phyloP scores from a whole-genome alignment of 2,888 invertebrate genomes.

The Allacma fusca region DNA sequence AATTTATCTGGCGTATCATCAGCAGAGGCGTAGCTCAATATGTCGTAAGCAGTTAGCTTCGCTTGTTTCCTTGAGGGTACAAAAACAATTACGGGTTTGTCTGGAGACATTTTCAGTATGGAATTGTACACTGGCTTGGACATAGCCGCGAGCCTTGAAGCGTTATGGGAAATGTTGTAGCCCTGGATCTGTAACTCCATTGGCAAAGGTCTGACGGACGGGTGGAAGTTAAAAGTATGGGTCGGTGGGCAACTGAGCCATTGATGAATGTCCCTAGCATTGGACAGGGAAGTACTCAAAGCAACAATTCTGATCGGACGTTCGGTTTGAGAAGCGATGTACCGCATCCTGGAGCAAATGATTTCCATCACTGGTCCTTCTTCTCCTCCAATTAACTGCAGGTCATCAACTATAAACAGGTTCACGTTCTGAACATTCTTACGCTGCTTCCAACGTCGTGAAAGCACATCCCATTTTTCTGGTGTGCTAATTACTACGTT shows the following conservation, averaged over 20 bases:
- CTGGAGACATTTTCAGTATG: conserved; percentile 81
- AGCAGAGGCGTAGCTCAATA: conserved; percentile 91
- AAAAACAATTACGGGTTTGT: conserved; percentile 86
- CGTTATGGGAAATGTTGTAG: conserved; percentile 97
- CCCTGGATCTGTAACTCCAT: conserved; percentile 95
- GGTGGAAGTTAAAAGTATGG: conserved; percentile 97
- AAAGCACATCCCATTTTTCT: conserved; percentile 98
- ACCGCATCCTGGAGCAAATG: conserved; percentile 87
- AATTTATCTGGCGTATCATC: conserved; percentile 87
- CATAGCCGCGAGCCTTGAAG: conserved; percentile 95
- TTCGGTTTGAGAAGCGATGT: conserved; percentile 94
- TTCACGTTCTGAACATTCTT: conserved; percentile 98
- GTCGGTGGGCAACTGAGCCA: conserved; percentile 96
- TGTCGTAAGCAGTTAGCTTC: conserved; percentile 92
- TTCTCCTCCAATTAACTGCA: conserved; percentile 82
- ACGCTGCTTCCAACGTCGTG: conserved; percentile 97
- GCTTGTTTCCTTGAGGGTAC: conserved; percentile 92
- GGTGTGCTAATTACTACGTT: conserved; percentile 97
- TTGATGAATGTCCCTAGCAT: conserved; percentile 93
- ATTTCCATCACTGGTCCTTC: conserved; percentile 93
- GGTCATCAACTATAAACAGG: conserved; percentile 94
- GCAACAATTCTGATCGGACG: conserved; percentile 90
- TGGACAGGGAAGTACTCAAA: conserved; percentile 89
- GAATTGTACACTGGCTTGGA: conserved; percentile 96
- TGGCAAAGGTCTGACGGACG: conserved; percentile 93